Base-by-base conservation (phyloP, 1,140 invertebrate genomes). In the Periplaneta americana region DNA sequence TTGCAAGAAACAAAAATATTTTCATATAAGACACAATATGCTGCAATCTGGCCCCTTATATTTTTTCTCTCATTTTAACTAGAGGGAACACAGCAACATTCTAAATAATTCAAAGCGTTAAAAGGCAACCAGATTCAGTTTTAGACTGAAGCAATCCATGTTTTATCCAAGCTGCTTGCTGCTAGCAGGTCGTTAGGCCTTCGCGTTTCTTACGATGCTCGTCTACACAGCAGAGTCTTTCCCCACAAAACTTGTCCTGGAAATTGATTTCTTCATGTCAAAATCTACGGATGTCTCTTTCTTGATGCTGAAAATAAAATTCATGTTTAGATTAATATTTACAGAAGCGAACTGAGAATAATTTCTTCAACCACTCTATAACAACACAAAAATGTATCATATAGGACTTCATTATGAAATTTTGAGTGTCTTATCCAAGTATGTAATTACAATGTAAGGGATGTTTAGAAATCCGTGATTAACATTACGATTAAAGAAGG, bases 211-310 rank as follows among this genome's bases (percentile, higher is more conserved):
- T n/a, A 57, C 22, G 48, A n/a, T 57, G 28, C 22, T 6, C 48
- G 34, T 81, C 66, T 94, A 96, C 81, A 96, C 95, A 78, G 95
- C 94, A 18, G 95, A 96, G 85, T 96, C 94, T 89, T 95, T 95
- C 83, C 94, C 95, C 83, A 95, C 94, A 84, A 96, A 95, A 74
- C 94, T 94, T 35, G 94, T 94, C 85, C 93, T 94, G 32, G 94
- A 93, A 85, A 95, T 92, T 22, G 95, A 95, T 84, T 93, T 91
- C 85, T 93, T 93, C 11, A 94, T 93, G 84, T 96, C 94, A 85
- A 94, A 96, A 84, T 95, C 94, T 9, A 95, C 92, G 32, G 93
- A 94, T 66, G 93, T 93, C 84, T 95, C 94, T 80, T 93, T 92
- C 83, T 94, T 95, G 82, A 94, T 88, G 28, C 91, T 91, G 82